Base-by-base conservation (phyloP, 1,140 invertebrate genomes). In the Hyposmocoma kahamanoa region DNA sequence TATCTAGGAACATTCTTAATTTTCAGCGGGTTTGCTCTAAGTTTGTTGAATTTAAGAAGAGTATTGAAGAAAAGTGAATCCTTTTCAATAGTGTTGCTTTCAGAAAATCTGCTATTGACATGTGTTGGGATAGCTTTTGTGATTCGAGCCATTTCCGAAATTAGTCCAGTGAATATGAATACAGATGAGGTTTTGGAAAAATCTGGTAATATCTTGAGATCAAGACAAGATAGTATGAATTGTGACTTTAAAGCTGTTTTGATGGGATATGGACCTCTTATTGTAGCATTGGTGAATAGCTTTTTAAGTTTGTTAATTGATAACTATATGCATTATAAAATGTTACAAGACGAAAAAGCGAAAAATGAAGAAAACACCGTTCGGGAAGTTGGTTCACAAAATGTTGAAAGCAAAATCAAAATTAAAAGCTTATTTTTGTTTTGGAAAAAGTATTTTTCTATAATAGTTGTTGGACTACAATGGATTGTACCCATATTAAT, bases 271-370 rank as follows among this genome's bases (percentile, higher is more conserved):
- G 78, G 81, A 32, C 80, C 80, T 9, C 44, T 83, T 15, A 66
- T 84, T 17, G 55, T 79, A 18, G 73, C 81, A n/a, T 54, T 84
- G 32, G 74, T 86, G 0, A 86, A 85, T 34, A 83, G 77, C 52
- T 84, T 86, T 53, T 30, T 83, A 20, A 75, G 66, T 9, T 57
- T 82, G 0, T 51, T 82, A 6, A 75, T 84, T 47, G 76, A 84
- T 34, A 84, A 82, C 54, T 84, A 81, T 41, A 68, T 82, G 73
- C 74, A 82, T 45, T 84, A 81, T 26, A 68, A 52, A 59, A 72
- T 77, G 53, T 19, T 81, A n/a, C 36, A 46, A 21, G 65, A 75
- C 8, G 49, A 62, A 1, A 74, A 75, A 32, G 53, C 39, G 20
- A 64, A 62, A 43, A 65, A 74, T 19, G 61, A 72, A 28, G 68